phyloP scores from a whole-genome alignment of 2,797 vertebrate genomes.

The Numenius phaeopus region DNA sequence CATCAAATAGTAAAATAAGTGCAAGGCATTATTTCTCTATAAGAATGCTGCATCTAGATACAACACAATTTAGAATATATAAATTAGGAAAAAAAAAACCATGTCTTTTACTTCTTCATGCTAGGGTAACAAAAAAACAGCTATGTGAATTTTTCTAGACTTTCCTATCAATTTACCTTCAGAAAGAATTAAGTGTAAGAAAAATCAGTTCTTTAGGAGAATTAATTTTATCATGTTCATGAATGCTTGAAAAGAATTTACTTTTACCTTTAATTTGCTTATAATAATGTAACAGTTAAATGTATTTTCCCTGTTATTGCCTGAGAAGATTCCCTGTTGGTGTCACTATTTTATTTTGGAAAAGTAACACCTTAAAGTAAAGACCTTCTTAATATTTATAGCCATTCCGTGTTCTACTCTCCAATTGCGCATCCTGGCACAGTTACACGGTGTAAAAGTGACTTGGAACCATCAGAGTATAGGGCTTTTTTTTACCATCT shows the following conservation, averaged over 20 bases:
- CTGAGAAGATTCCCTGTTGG: not conserved
- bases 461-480: not conserved
- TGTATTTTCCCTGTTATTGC: not conserved
- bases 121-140: not conserved
- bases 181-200: not conserved
- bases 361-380: not conserved
- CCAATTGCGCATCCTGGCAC: not conserved
- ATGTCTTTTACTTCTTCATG: not conserved
- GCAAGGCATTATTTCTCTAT: not conserved
- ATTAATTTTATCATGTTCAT: not conserved
- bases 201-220: not conserved
- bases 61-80: not conserved
- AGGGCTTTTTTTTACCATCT: not conserved
- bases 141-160: not conserved
- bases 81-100: not conserved
- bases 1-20: not conserved
- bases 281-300: not conserved
- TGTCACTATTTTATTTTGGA: constrained; percentile 7
- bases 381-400: not conserved
- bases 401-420: not conserved
- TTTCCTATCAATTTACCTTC: not conserved
- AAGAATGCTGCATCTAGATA: not conserved
- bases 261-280: not conserved
- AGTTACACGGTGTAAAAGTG: not conserved
- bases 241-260: constrained; percentile 3